phyloP scores from a whole-genome alignment of 2,888 invertebrate genomes.

The Himalopsyche tibetana region DNA sequence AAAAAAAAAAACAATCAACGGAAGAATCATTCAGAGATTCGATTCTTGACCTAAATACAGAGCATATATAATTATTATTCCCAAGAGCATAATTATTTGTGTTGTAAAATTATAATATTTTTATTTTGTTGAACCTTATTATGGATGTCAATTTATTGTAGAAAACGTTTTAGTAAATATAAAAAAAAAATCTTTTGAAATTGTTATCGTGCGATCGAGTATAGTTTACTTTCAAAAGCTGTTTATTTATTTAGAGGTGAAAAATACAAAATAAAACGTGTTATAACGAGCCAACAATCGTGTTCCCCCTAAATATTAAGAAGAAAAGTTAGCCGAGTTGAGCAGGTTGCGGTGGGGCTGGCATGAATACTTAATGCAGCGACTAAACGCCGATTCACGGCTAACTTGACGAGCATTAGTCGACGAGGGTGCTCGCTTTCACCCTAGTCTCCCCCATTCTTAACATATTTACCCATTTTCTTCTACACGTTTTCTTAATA shows the following conservation, averaged over 20 bases:
- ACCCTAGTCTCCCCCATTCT: constrained; percentile 11
- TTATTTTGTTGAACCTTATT: too few species aligned
- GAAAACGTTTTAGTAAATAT: too few species aligned
- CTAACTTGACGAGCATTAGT: constrained; percentile 56
- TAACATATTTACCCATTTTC: neutral
- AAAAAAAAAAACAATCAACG: too few species aligned
- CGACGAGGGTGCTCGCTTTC: constrained; percentile 13
- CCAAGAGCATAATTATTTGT: too few species aligned
- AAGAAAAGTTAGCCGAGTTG: constrained; percentile 57
- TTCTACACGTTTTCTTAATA: constrained; percentile 6
- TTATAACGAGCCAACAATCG: constrained; percentile 45
- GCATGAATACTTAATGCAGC: constrained; percentile 65
- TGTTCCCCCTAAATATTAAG: constrained; percentile 56
- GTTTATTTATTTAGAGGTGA: constrained; percentile 5
- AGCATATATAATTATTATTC: too few species aligned
- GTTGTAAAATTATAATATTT: too few species aligned
- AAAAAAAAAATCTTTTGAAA: too few species aligned
- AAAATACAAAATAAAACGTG: constrained; percentile 20
- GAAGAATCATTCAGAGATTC: too few species aligned
- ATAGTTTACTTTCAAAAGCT: too few species aligned
- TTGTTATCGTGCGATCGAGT: too few species aligned
- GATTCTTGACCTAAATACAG: too few species aligned
- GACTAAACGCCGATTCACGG: constrained; percentile 62
- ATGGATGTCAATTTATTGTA: too few species aligned
- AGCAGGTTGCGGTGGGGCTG: constrained; percentile 47